Evolutionary conservation across 2,113 vertebrate species (phyloP).

Genomic region (Macrotis lagotis): DNA sequence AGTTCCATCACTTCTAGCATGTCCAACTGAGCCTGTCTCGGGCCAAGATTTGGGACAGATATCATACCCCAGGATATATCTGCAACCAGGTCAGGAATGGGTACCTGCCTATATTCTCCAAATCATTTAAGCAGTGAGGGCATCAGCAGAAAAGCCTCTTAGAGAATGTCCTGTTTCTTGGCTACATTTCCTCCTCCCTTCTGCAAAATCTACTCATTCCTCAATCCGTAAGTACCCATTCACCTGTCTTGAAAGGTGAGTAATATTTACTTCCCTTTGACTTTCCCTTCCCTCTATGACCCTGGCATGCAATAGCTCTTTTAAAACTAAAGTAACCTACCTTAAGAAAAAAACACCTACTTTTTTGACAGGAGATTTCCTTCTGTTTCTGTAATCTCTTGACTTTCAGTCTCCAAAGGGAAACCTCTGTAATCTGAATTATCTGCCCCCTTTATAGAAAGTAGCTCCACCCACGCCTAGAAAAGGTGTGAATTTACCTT

Average conservation of each 20-base stretch:
- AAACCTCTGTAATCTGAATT: background rate
- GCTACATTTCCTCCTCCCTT: background rate
- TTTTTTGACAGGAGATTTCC: background rate
- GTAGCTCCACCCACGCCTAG: background rate
- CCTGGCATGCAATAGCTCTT: background rate
- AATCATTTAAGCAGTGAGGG: background rate
- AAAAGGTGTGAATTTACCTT: background rate
- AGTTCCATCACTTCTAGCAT: background rate
- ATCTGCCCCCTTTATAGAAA: background rate
- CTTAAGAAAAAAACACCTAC: background rate
- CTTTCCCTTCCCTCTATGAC: background rate
- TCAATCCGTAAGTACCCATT: background rate
- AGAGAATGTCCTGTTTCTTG: background rate
- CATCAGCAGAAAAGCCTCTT: background rate
- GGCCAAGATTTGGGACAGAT: background rate
- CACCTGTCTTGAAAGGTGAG: background rate
- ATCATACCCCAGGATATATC: background rate
- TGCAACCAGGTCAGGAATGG: background rate
- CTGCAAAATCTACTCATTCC: background rate
- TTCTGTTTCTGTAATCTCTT: background rate
- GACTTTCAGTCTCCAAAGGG: background rate
- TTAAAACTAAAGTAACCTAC: background rate
- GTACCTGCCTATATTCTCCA: background rate
- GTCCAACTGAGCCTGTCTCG: background rate
- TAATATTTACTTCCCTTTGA: background rate